Base-by-base conservation (phyloP, 2,888 invertebrate genomes). In the Microdon myrmicae region DNA sequence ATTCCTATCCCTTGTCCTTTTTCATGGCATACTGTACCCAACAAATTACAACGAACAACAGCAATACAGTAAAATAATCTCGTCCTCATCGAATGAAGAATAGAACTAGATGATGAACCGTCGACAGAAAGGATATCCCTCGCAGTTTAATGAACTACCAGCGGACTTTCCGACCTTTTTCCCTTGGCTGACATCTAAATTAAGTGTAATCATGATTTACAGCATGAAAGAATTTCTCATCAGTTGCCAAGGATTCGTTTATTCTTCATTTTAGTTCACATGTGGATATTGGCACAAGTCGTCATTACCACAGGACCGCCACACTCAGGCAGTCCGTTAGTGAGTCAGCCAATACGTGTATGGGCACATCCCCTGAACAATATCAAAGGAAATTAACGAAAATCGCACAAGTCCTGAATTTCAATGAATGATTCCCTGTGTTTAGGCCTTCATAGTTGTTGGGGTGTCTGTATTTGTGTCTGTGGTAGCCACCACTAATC, bases 171-270 rank as follows among this genome's bases (percentile, higher is more conserved):
- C 6, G 51, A 41, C 31, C 45, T 6, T 55, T 56, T 56, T 56
- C 51, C 56, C 22, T 44, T 39, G 6, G 35, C 38, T 64, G 58
- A 64, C 64, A 26, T 41, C 64, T 58, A 58, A 64, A 64, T 64
- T 64, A 75, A 74, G 71, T 71, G 73, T 75, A 76, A 75, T 75
- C 74, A 75, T 76, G 75, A 75, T 75, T 75, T 75, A 75, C 76
- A 74, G 71, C 71, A 54, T 59, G 31, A 31, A 56, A 68, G 69
- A 70, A 70, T 69, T 70, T 68, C 60, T 68, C 64, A 64, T 64
- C 45, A 61, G 41, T 10, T 20, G 12, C 29, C 38, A 45, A 10
- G 38, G 32, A 14, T 14, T 29, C 31, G 31, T 31, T 45, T 38
- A 20, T 29, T 25, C 34, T n/a, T n/a, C n/a, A n/a, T n/a, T n/a